These are phyloP conservation scores for Salminus brasiliensis DNA, from an alignment of 2,113 vertebrate genomes.

Conservation along the genomic window DNA sequence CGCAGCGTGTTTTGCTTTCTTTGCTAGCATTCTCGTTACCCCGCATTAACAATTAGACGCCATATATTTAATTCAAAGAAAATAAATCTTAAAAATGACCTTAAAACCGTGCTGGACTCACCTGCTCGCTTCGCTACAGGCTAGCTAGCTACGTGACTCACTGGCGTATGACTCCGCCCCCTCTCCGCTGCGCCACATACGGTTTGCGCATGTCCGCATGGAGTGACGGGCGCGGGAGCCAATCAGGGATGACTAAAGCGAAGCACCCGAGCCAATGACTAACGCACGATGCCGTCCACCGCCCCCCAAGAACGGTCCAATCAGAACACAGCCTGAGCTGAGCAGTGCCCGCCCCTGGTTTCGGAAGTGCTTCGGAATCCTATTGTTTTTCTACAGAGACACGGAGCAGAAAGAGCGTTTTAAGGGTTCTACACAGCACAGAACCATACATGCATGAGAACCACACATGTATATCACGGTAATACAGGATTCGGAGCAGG, in stretches of 20 bases:
- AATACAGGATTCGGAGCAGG: too few relatives aligned
- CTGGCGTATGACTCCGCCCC: slow-evolving; percentile 79
- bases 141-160: slow-evolving; percentile 69
- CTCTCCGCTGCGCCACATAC: slow-evolving; percentile 87
- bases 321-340: slow-evolving; percentile 17
- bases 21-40: neutral
- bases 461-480: too few relatives aligned
- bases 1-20: neutral
- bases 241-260: slow-evolving; percentile 72
- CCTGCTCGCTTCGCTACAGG: slow-evolving; percentile 65
- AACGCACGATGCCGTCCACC: slow-evolving; percentile 57
- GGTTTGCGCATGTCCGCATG: slow-evolving; percentile 86
- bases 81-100: neutral
- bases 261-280: slow-evolving; percentile 64
- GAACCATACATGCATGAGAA: too few relatives aligned
- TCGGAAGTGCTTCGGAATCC: too few relatives aligned
- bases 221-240: slow-evolving; percentile 69
- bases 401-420: too few relatives aligned
- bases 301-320: slow-evolving; percentile 68
- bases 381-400: too few relatives aligned
- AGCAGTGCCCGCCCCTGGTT: too few relatives aligned
- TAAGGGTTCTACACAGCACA: too few relatives aligned
- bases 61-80: neutral
- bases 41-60: neutral
- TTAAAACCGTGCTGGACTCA: slow-evolving; percentile 60